Conservation (phyloP, 2,888 invertebrate species). For the Alsophila aescularia region DNA sequence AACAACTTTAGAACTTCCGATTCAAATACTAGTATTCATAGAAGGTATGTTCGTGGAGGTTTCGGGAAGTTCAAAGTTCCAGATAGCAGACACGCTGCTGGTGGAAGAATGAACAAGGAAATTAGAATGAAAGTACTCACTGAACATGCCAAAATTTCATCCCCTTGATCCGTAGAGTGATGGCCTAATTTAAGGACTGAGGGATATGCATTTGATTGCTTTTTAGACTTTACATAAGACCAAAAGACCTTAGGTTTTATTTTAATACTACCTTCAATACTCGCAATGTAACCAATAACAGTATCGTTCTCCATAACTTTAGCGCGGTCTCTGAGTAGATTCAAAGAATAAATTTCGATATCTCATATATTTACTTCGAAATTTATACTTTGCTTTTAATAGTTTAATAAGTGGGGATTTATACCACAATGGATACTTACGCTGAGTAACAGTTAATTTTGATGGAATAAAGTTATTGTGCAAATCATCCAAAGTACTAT, state of each 20-base stretch:
- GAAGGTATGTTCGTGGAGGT: not conserved
- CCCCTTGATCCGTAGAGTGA: conserved; percentile 1
- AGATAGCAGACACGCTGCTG: not conserved
- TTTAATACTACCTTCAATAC: conserved; percentile 4
- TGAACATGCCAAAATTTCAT: conserved; percentile 11
- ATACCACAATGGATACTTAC: conserved; percentile 7
- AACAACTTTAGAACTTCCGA: not conserved
- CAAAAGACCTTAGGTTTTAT: conserved; percentile 12
- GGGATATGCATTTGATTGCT: conserved; percentile 3
- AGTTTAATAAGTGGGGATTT: conserved; percentile 19
- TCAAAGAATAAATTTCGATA: conserved; percentile 26
- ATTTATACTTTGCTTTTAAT: conserved; percentile 25
- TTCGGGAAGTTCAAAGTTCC: not conserved
- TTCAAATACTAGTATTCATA: not conserved
- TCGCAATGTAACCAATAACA: conserved; percentile 8
- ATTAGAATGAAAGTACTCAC: conserved; percentile 11
- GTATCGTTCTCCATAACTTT: conserved; percentile 9
- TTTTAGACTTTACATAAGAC: conserved; percentile 11
- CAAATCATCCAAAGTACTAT: not conserved
- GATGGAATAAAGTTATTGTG: not conserved
- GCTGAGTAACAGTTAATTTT: conserved; percentile 6
- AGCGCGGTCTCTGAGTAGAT: conserved; percentile 8
- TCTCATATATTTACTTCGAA: not conserved
- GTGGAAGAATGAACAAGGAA: not conserved
- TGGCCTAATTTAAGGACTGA: not conserved